These are phyloP conservation scores for Sycobia sp. DNA, from an alignment of 1,140 invertebrate genomes.

Conservation along the genomic window DNA sequence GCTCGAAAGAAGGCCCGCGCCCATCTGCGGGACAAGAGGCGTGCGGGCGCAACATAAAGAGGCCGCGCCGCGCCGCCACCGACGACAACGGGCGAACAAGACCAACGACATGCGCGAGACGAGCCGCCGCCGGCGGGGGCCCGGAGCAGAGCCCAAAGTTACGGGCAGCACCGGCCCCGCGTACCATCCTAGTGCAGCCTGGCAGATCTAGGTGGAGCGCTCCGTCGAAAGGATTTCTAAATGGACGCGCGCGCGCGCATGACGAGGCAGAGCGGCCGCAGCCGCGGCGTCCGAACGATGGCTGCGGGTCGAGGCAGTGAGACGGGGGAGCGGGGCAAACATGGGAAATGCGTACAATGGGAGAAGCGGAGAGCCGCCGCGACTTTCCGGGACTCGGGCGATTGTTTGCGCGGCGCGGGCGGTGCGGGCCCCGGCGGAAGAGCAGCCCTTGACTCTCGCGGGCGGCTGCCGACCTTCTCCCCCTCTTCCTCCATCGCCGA, in stretches of 20 bases:
- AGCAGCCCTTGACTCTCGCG: constrained; percentile 21
- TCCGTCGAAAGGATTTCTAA: constrained; percentile 15
- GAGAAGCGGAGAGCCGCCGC: neutral
- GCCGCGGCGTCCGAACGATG: no score
- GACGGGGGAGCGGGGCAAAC: neutral
- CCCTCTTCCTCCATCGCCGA: neutral
- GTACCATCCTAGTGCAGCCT: no score
- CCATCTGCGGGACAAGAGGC: no score
- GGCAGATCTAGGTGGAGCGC: neutral
- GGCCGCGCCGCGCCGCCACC: neutral
- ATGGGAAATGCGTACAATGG: neutral
- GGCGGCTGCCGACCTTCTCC: neutral
- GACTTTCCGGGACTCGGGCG: constrained; percentile 1
- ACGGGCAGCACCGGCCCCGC: no score
- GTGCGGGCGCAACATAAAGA: constrained; percentile 9
- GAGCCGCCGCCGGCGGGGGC: no score
- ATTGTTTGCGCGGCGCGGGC: no score
- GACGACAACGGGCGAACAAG: neutral
- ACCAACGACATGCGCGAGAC: constrained; percentile 19
- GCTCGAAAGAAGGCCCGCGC: no score
- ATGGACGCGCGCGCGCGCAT: constrained; percentile 19
- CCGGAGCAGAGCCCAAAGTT: no score
- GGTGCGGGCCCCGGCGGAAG: no score
- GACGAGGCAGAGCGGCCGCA: constrained; percentile 10
- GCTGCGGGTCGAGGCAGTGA: no score